phyloP scores from a whole-genome alignment of 2,113 vertebrate species.

The Hyla sarda region DNA sequence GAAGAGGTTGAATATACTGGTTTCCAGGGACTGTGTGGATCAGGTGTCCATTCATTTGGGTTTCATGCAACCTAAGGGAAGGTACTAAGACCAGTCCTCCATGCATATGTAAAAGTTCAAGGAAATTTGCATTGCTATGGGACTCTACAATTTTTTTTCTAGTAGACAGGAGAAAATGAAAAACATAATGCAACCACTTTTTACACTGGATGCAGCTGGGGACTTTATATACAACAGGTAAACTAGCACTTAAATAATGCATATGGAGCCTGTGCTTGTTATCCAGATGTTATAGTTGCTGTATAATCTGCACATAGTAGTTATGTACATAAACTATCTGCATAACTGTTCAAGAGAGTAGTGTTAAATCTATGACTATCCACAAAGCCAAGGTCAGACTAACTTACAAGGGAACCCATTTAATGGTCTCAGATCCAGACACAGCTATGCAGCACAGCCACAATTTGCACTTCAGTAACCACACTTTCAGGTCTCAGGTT shows the following conservation, averaged over 20 bases:
- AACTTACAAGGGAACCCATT: not conserved
- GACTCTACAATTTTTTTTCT: constrained; percentile 32
- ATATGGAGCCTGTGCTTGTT: not conserved
- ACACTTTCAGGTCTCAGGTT: too few relatives aligned
- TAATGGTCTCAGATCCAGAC: not conserved
- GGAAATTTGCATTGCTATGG: constrained; percentile 26
- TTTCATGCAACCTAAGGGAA: too few relatives aligned
- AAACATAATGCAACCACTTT: constrained; percentile 15
- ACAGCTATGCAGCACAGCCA: not conserved
- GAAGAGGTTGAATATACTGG: too few relatives aligned
- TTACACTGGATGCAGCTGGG: not conserved
- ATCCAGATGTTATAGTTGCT: not conserved
- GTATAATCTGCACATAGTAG: not conserved
- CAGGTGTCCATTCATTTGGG: too few relatives aligned
- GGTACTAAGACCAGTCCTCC: too few relatives aligned
- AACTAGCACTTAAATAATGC: not conserved
- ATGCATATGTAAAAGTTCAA: too few relatives aligned
- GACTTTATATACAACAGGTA: not conserved
- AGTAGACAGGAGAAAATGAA: constrained; percentile 19
- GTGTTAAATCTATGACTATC: not conserved
- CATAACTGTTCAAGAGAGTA: not conserved
- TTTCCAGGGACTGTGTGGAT: too few relatives aligned
- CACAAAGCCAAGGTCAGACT: not conserved
- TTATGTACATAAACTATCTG: not conserved
- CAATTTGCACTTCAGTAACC: too few relatives aligned